Evolutionary conservation across 2,797 vertebrate genomes (phyloP).

Genomic region (Garrulus glandarius): DNA sequence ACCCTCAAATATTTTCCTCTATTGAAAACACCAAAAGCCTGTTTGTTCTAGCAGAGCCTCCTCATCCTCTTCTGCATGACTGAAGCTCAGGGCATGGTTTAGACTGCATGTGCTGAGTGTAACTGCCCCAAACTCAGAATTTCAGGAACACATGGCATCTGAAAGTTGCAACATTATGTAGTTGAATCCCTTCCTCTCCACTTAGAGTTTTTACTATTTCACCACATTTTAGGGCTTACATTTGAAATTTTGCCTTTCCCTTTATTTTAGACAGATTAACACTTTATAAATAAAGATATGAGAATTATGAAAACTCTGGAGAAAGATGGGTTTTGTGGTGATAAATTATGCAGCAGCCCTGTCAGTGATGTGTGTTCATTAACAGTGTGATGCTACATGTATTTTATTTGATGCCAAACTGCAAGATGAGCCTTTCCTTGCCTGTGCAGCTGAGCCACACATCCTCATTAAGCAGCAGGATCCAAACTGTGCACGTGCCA

Average conservation of each 20-base stretch:
- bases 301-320: neutral
- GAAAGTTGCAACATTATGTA: neutral
- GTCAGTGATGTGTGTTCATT: neutral
- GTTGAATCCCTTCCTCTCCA: neutral
- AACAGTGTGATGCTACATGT: neutral
- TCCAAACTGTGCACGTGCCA: fast-evolving
- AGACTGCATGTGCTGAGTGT: fast-evolving
- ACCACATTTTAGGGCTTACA: neutral
- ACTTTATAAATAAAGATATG: neutral
- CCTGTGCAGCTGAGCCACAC: neutral
- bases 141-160: neutral
- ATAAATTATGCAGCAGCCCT: neutral
- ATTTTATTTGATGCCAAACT: neutral
- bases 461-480: neutral
- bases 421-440: neutral
- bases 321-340: neutral
- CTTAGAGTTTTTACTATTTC: neutral
- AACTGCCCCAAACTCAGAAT: neutral
- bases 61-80: neutral
- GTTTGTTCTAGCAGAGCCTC: neutral
- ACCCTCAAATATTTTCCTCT: neutral
- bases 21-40: neutral
- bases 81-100: neutral
- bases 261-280: neutral
- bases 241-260: neutral